phyloP scores from a whole-genome alignment of 2,888 invertebrate genomes.

The Acleris emargana region DNA sequence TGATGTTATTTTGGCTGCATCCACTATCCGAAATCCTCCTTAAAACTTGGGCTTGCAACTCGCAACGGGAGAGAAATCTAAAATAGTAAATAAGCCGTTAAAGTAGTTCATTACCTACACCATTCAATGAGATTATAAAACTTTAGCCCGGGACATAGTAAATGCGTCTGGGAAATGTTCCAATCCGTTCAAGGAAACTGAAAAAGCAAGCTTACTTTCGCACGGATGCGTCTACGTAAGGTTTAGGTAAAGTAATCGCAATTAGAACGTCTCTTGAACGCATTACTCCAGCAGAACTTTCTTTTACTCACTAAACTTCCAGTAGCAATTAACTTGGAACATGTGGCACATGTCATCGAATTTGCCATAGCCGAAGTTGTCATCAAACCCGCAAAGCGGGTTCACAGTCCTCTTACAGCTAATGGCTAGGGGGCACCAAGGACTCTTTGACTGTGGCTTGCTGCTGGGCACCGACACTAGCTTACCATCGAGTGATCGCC shows the following conservation, averaged over 20 bases:
- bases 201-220: too few species aligned
- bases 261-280: not conserved
- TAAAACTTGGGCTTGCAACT: conserved; percentile 47
- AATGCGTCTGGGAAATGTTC: too few species aligned
- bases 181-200: too few species aligned
- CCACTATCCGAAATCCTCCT: not conserved
- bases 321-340: conserved; percentile 68
- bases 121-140: too few species aligned
- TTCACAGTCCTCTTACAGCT: conserved; percentile 51
- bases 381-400: conserved; percentile 64
- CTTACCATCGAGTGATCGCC: conserved; percentile 19
- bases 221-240: too few species aligned
- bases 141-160: too few species aligned
- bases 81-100: conserved; percentile 43
- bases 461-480: conserved; percentile 5
- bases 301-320: conserved; percentile 63
- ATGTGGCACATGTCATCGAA: conserved; percentile 70
- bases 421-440: conserved; percentile 62
- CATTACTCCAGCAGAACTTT: not conserved
- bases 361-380: conserved; percentile 61
- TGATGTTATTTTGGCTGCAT: not conserved
- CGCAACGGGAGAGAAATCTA: conserved; percentile 62
- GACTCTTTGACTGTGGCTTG: conserved; percentile 28
- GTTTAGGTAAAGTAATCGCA: too few species aligned
- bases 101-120: not conserved